Conservation (phyloP, 2,113 vertebrate genomes). For the Tragelaphus imberbis region DNA sequence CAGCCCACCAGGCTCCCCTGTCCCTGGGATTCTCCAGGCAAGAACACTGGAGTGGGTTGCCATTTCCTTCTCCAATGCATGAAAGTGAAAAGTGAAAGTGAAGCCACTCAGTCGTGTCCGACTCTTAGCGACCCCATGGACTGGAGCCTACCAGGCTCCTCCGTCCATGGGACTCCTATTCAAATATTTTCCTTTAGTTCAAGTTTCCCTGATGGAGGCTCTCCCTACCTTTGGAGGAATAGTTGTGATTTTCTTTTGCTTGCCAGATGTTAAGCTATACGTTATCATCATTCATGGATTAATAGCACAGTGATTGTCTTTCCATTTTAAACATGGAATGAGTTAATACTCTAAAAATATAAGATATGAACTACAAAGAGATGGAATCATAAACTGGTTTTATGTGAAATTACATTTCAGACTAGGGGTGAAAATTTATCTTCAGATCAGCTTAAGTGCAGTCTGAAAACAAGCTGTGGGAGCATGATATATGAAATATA, state of each 20-base stretch:
- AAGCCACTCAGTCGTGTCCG: no score
- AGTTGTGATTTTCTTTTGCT: constrained; percentile 29
- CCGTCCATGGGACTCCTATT: no score
- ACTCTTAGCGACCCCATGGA: no score
- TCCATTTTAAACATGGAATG: constrained; percentile 49
- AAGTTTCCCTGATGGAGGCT: background rate
- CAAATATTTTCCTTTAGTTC: constrained; percentile 7
- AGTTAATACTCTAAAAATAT: constrained; percentile 62
- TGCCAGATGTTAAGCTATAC: constrained; percentile 32
- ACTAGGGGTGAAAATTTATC: constrained; percentile 53
- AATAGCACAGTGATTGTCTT: constrained; percentile 37
- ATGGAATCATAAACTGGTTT: constrained; percentile 48
- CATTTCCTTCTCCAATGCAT: no score
- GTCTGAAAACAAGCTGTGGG: constrained; percentile 23
- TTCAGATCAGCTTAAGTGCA: constrained; percentile 53
- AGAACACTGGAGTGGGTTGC: no score
- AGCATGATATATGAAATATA: constrained; percentile 39
- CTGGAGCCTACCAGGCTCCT: no score
- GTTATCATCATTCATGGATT: constrained; percentile 24
- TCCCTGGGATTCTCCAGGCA: no score
- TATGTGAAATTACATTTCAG: constrained; percentile 66
- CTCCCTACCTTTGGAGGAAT: background rate
- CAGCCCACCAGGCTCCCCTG: no score
- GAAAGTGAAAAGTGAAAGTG: no score
- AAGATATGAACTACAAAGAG: constrained; percentile 59